phyloP scores from a whole-genome alignment of 1,140 invertebrate genomes.

The Zaprionus tsacasi region DNA sequence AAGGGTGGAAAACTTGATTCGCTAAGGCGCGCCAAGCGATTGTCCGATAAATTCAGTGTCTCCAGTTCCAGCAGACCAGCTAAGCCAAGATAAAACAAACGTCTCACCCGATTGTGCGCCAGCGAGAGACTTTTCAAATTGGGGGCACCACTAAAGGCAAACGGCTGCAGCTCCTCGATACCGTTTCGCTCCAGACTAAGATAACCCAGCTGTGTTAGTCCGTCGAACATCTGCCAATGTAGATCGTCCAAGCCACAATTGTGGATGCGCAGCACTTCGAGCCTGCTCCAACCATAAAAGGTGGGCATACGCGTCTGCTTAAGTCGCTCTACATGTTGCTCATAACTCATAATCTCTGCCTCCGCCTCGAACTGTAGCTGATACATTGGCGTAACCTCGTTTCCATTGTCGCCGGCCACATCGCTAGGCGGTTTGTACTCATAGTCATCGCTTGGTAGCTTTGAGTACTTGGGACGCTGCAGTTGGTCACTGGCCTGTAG shows the following conservation, averaged over 20 bases:
- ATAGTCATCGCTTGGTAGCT: constrained; percentile 71
- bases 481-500: constrained; percentile 71
- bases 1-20: constrained; percentile 89
- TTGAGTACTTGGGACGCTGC: constrained; percentile 70
- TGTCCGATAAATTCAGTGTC: constrained; percentile 87
- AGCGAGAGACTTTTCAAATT: constrained; percentile 87
- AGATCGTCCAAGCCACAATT: constrained; percentile 87
- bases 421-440: constrained; percentile 75
- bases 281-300: constrained; percentile 86
- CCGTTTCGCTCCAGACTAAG: constrained; percentile 88
- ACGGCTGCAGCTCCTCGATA: constrained; percentile 87
- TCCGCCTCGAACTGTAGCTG: constrained; percentile 49
- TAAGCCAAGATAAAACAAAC: constrained; percentile 88
- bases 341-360: constrained; percentile 87
- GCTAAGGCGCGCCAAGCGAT: constrained; percentile 88
- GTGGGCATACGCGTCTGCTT: constrained; percentile 84
- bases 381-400: constrained; percentile 44
- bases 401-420: constrained; percentile 18
- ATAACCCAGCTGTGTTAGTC: constrained; percentile 86
- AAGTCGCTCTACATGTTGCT: constrained; percentile 86
- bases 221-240: constrained; percentile 89
- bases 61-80: constrained; percentile 88
- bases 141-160: constrained; percentile 88
- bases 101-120: constrained; percentile 87
- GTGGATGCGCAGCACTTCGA: constrained; percentile 86